These are phyloP conservation scores for Terrapene triunguis DNA, from an alignment of 2,113 vertebrate species.

Conservation along the genomic window DNA sequence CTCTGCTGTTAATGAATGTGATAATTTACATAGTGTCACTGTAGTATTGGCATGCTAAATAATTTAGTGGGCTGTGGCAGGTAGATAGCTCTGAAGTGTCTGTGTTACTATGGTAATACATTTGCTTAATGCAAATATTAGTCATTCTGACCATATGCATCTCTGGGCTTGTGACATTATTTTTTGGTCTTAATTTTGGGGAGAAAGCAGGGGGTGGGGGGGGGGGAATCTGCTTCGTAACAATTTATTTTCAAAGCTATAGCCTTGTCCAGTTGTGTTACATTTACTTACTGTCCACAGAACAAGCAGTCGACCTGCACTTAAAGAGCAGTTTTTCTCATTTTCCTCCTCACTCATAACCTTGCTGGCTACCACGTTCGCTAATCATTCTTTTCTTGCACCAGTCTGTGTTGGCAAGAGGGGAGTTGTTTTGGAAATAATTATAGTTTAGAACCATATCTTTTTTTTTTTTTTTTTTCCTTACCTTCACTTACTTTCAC, in stretches of 20 bases:
- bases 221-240: slow-evolving; percentile 33
- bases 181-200: slow-evolving; percentile 40
- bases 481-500: slow-evolving; percentile 43
- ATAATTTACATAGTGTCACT: slow-evolving; percentile 77
- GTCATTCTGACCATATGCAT: slow-evolving; percentile 70
- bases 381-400: neutral
- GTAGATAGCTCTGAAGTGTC: slow-evolving; percentile 70
- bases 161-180: slow-evolving; percentile 63
- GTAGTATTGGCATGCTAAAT: slow-evolving; percentile 77
- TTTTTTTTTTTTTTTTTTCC: slow-evolving; percentile 5
- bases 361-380: neutral
- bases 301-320: neutral
- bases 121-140: slow-evolving; percentile 80
- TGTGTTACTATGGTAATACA: slow-evolving; percentile 81
- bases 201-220: neutral
- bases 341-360: neutral
- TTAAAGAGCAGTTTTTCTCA: neutral
- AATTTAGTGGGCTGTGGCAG: slow-evolving; percentile 79
- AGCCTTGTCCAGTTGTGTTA: neutral
- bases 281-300: neutral
- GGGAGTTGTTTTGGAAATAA: slow-evolving; percentile 21
- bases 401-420: neutral
- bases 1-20: slow-evolving; percentile 73
- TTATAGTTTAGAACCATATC: slow-evolving; percentile 44
- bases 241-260: neutral